These are phyloP conservation scores for Euplagia quadripunctaria DNA, from an alignment of 2,888 invertebrate species.

Conservation along the genomic window DNA sequence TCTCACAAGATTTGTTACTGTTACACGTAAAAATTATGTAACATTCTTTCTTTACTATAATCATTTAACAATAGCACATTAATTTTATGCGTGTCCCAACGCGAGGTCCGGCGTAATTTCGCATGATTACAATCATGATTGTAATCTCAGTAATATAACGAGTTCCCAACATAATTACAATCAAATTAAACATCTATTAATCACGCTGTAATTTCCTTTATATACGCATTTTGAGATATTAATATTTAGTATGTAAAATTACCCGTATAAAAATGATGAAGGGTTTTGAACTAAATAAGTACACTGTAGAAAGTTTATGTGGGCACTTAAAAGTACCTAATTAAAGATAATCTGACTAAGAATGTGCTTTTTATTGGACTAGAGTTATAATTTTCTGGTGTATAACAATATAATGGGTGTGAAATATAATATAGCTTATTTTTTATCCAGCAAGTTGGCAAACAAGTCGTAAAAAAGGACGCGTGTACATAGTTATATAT, in stretches of 20 bases:
- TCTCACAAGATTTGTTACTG: background rate
- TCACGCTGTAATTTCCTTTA: conserved; percentile 50
- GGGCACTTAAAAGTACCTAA: background rate
- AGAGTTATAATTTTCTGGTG: background rate
- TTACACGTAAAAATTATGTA: background rate
- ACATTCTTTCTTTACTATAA: background rate
- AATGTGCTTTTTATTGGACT: background rate
- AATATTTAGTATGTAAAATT: conserved; percentile 23
- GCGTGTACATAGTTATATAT: no score
- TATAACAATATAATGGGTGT: no score
- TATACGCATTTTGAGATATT: conserved; percentile 26
- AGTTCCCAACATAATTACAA: conserved; percentile 39
- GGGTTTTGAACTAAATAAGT: background rate
- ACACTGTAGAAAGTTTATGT: background rate
- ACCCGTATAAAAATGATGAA: conserved; percentile 13
- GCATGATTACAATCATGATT: conserved; percentile 41
- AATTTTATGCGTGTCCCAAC: conserved; percentile 37
- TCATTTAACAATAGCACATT: conserved; percentile 37
- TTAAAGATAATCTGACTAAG: background rate
- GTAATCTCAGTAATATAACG: conserved; percentile 43
- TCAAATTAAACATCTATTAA: conserved; percentile 45
- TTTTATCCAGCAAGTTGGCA: no score
- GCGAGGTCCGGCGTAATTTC: conserved; percentile 23
- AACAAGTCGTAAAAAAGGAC: no score
- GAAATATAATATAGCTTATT: no score